Evolutionary conservation across 2,113 vertebrate genomes (phyloP), one percentile per base, ranked within the genome.

Genomic region (Rhagologus leucostigma): DNA sequence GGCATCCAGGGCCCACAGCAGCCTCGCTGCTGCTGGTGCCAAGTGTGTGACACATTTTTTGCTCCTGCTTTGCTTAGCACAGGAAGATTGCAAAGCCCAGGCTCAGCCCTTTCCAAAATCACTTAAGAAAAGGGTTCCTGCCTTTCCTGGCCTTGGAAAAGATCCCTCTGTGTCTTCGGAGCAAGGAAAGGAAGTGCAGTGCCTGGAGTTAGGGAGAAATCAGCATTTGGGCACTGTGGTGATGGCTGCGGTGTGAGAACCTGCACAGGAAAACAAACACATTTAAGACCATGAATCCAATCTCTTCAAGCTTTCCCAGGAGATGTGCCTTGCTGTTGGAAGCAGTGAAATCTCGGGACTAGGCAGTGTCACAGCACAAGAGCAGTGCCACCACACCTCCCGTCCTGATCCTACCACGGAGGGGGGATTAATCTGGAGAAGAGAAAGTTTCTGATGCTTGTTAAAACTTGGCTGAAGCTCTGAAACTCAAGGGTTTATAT

Each of bases 381-480:
- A 50, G 67, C 77, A 37, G 55, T 37, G 55, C 39, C 55, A 29
- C 67, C 50, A 9, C 42, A 11, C 33, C 73, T 84, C 81, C 87
- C 56, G 53, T 39, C 74, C 81, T 13, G 11, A 13, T 35, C 9
- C 47, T 5, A 15, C 55, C 16, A 3, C 0, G 2, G 50, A 35
- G 15, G 12, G 7, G 84, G 49, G 59, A 67, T 81, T 62, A 53
- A 59, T 78, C 12, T 23, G 64, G 67, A 75, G 71, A 90, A 47
- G 49, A 60, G 65, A 35, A 95, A 69, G 65, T 77, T 95, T 57
- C 84, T 70, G 87, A 39, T 82, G 89, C 89, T 69, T 83, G 50
- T 94, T 96, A 76, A 93, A 93, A 95, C 65, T 73, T 85, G 93
- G 71, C 96, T 80, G 88, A 29, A 77, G 89, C 94, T 85, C 84